Conservation (phyloP, 2,113 vertebrate species). For the Empidonax alnorum region DNA sequence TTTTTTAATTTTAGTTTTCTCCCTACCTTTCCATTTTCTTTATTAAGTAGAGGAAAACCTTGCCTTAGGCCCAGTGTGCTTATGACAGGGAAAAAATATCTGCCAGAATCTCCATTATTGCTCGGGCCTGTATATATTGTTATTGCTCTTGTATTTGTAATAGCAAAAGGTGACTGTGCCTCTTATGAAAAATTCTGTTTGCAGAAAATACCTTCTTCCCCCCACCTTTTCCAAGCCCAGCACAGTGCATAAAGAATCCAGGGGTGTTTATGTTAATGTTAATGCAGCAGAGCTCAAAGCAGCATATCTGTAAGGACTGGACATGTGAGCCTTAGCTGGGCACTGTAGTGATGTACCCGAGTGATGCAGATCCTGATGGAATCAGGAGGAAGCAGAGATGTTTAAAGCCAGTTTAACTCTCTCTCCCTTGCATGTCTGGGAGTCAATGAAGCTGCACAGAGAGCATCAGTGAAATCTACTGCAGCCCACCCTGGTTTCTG, state of each 20-base stretch:
- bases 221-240: neutral
- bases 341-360: neutral
- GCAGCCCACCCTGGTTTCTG: neutral
- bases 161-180: neutral
- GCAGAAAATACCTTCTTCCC: neutral
- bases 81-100: slow-evolving; percentile 23
- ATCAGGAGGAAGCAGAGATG: neutral
- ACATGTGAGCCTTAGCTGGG: accelerated
- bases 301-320: neutral
- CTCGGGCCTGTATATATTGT: neutral
- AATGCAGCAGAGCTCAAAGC: neutral
- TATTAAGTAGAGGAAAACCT: slow-evolving; percentile 54
- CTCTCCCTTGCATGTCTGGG: neutral
- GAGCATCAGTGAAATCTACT: neutral
- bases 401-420: neutral
- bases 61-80: slow-evolving; percentile 28
- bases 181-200: neutral
- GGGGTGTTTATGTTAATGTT: neutral
- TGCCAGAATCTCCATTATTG: slow-evolving; percentile 24
- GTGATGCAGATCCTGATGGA: neutral
- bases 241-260: neutral
- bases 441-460: neutral
- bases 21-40: slow-evolving; percentile 37
- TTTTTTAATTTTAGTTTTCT: slow-evolving; percentile 22
- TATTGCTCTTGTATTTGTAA: slow-evolving; percentile 29